Evolutionary conservation across 1,140 invertebrate genomes (phyloP), one percentile per base, ranked within the genome.

Genomic region (Scaptomyza pallida): DNA sequence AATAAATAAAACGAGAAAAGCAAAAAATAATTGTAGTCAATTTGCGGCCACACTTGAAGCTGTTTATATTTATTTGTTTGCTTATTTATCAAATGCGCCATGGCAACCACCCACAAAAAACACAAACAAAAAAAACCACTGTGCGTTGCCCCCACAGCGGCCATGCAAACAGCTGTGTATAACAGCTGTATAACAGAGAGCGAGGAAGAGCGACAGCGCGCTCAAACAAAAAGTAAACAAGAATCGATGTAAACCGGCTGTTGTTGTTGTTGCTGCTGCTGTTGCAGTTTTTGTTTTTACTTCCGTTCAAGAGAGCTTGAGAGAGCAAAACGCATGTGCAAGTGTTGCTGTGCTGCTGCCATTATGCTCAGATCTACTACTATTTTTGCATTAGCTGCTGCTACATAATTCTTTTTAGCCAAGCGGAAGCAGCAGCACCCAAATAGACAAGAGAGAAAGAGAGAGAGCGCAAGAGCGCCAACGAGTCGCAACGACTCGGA

Each of bases 31-130:
- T 83, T 86, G 41, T 63, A 86, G 62, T 86, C 80, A 74, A 83
- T 83, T 83, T 83, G 81, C 71, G 72, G 60, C 72, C 72, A 73
- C 81, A 86, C 81, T 83, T 79, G 80, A 75, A 85, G 64, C 63
- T 75, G 75, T 85, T 85, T 76, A 72, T 72, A 68, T 72, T 76
- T 85, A 76, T 76, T 83, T 83, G 71, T 83, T 83, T 86, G 80
- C 56, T 65, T 85, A 73, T 83, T 80, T 83, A 79, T 83, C 72
- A 72, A 56, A 64, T 61, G 67, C 56, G 72, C 72, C 81, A 86
- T 83, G 80, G 81, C 81, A 86, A 85, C 79, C 75, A 76, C 62
- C 55, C 69, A 51, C 15, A 33, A 43, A 45, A 40, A n/a, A 26
- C 23, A 26, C 23, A 26, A 2, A 30, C 8, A 30, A 9, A 30